Evolutionary conservation across 2,113 vertebrate species (phyloP), one percentile per base, ranked within the genome.

Genomic region (Vimba vimba): DNA sequence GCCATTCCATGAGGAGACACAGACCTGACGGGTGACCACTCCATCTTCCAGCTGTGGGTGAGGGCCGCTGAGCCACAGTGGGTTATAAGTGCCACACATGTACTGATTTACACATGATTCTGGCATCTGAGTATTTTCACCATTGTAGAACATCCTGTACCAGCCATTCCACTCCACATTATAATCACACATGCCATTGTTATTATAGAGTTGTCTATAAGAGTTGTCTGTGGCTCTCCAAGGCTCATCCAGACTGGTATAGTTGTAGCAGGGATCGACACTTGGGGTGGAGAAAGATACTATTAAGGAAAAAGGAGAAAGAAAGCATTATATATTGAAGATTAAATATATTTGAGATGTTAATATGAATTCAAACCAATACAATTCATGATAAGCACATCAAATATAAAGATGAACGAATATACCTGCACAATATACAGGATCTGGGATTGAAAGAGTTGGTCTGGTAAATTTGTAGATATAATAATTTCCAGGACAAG

Each of bases 131-230:
- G 33, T 2, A 45, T n/a, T 81, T 13, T 66, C n/a, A 50, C 15
- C 25, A 6, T 66, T 66, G 17, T 27, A 9, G n/a, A 81, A 66
- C 15, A 81, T 4, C 13, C 79, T 50, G 79, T 81, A 81, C 79
- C 79, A 81, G 25, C 79, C 79, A 5, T 81, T 81, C 79, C 79
- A 81, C 1, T 81, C 25, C 11, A 81, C 79, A 81, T 81, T 81
- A 81, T 50, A 80, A 45, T 80, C 78, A 80, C 78, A 81, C 17
- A 7, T 66, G 4, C 0, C 1, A 19, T 69, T 13, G 21, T 52
- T 10, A 2, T 9, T n/a, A 66, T 4, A 0, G 30, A 30, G 30
- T 30, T 30, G 30, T 30, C 30, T 30, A 30, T 33, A 33, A 33
- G 30, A 3, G 30, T 33, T 33, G 9, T 68, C 21, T 4, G 73